Percentiles rank a stretch among this genome's conserved stretches.
phyloP scores from a whole-genome alignment of 2,888 invertebrate species.

The Fabriciana adippe region DNA sequence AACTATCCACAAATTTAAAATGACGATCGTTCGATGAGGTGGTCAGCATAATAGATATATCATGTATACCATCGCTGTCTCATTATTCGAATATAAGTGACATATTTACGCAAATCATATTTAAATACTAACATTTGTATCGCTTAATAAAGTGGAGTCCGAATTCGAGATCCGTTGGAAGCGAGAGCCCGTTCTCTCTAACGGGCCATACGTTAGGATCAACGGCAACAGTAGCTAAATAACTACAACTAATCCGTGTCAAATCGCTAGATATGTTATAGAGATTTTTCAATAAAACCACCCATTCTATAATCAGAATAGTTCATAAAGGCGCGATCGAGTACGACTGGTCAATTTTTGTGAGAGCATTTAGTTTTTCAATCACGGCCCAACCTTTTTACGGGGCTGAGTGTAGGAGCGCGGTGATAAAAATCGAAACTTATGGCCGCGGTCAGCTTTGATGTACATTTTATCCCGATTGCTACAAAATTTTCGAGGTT shows the following conservation, averaged over 20 bases:
- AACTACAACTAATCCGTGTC: conserved; percentile 72
- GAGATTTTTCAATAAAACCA: conserved; percentile 70
- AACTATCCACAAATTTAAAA: not conserved
- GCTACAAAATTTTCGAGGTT: conserved; percentile 52
- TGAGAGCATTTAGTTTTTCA: conserved; percentile 75
- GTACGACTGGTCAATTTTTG: conserved; percentile 48
- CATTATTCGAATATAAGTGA: conserved; percentile 43
- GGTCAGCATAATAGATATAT: conserved; percentile 36
- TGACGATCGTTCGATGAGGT: not conserved
- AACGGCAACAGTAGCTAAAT: conserved; percentile 72
- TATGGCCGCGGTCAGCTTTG: conserved; percentile 76
- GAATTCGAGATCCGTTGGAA: conserved; percentile 1
- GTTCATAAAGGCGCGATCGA: conserved; percentile 39
- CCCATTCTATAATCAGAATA: conserved; percentile 51
- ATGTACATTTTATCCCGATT: conserved; percentile 60
- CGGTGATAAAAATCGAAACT: conserved; percentile 74
- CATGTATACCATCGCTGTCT: conserved; percentile 37
- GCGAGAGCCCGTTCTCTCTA: conserved; percentile 31
- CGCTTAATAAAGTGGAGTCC: conserved; percentile 45
- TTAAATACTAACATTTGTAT: conserved; percentile 50
- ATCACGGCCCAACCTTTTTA: conserved; percentile 71
- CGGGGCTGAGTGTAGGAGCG: conserved; percentile 59
- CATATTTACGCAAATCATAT: conserved; percentile 67
- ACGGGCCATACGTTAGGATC: conserved; percentile 73
- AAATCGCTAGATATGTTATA: conserved; percentile 64